Conservation (phyloP, 2,888 invertebrate species). For the Trachelus iudaicus region DNA sequence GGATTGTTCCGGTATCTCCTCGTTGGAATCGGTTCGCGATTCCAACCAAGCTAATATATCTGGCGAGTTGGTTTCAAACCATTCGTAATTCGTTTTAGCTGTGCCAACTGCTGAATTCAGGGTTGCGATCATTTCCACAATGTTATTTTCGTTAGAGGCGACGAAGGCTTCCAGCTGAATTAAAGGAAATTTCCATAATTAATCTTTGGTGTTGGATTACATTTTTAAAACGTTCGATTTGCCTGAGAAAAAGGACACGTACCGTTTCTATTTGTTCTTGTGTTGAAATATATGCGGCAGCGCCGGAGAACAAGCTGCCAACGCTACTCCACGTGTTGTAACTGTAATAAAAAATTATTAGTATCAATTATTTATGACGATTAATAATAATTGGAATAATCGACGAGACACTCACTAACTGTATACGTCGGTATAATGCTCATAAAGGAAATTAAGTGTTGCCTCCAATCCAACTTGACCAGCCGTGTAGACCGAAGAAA, state of each 20-base stretch:
- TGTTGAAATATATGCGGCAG: constrained; percentile 38
- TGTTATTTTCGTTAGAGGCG: neutral
- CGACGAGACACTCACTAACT: constrained; percentile 42
- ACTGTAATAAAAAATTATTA: constrained; percentile 27
- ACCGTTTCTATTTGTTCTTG: constrained; percentile 36
- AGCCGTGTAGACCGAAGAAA: constrained; percentile 58
- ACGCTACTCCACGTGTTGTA: constrained; percentile 44
- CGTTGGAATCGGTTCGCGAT: neutral
- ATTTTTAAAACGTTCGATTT: neutral
- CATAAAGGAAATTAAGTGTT: constrained; percentile 36
- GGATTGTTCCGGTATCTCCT: neutral
- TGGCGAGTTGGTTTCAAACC: constrained; percentile 12
- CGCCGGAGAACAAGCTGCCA: constrained; percentile 30
- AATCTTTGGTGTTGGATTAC: neutral
- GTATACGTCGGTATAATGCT: constrained; percentile 32
- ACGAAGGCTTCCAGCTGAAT: constrained; percentile 34
- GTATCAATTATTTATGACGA: neutral
- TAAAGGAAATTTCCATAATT: neutral
- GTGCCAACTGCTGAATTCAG: constrained; percentile 12
- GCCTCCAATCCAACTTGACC: constrained; percentile 40
- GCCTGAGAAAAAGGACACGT: constrained; percentile 9
- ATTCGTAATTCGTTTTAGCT: neutral
- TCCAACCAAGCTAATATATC: neutral
- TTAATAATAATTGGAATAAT: constrained; percentile 1
- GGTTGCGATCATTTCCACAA: neutral